Evolutionary conservation across 2,888 invertebrate genomes (phyloP), one percentile per base, ranked within the genome.

Genomic region (Trissolcus japonicus): DNA sequence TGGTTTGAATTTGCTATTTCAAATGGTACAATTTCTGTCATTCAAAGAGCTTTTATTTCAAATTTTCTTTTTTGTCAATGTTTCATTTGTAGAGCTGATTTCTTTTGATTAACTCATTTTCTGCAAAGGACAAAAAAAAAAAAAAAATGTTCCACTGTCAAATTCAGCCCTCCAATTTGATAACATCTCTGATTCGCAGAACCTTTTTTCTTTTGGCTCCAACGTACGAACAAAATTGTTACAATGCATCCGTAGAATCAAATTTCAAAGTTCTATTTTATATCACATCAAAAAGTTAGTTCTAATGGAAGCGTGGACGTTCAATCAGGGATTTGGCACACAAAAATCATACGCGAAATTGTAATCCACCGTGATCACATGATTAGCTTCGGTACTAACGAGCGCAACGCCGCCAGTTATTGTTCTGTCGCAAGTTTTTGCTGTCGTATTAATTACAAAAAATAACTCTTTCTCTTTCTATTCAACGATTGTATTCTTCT

Each of bases 401-500:
- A 62, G 48, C 35, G 7, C 2, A 11, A 35, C 35, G 11, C 9
- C 11, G 35, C 35, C 60, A 60, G 60, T 57, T 65, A 65, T 72
- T 72, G 63, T 72, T 60, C 55, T 40, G 43, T 66, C 55, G 55
- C 55, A 50, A 41, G 60, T 46, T 60, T n/a, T 66, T 73, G 48
- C 73, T 50, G 65, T n/a, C 61, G 50, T 35, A 40, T 29, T 62
- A 29, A 21, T 57, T 53, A 57, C 16, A 71, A 71, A 71, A 62
- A 63, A 71, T 48, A 71, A 35, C 11, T 35, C 35, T 35, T 48
- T 55, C 35, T 35, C 55, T 55, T 46, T 29, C 56, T 56, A 11
- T 50, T 16, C 55, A 71, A 62, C 29, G 25, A 62, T 71, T 71
- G 62, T 62, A 57, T 61, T 69, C 50, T 62, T 68, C 21, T 55